Percentiles rank a stretch among this genome's conserved stretches.
Evolutionary conservation across 2,888 invertebrate genomes (phyloP).

Genomic region (Myopa testacea): DNA sequence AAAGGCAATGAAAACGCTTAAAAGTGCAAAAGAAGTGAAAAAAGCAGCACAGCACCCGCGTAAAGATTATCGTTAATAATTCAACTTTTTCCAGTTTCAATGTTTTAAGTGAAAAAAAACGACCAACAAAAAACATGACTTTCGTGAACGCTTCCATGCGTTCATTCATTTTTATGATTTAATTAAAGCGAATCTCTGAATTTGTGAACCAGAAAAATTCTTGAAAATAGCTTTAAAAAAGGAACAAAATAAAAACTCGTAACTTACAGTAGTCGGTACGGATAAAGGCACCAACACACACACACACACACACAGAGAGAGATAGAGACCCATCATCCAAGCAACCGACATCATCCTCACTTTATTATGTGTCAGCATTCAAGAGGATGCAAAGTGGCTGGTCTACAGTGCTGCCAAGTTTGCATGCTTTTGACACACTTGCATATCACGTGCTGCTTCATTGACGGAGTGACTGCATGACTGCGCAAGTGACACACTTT

Average conservation of each 20-base stretch:
- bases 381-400: conserved; percentile 19
- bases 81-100: not conserved
- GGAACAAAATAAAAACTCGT: too few relatives aligned
- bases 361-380: conserved; percentile 5
- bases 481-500: conserved; percentile 13
- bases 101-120: not conserved
- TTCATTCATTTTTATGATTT: not conserved
- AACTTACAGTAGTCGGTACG: too few relatives aligned
- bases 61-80: not conserved
- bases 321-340: too few relatives aligned
- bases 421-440: conserved; percentile 19
- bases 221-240: too few relatives aligned
- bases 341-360: not conserved
- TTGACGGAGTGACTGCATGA: not conserved
- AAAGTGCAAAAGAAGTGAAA: not conserved
- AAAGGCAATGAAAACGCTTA: not conserved
- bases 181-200: too few relatives aligned
- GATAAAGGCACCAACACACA: not conserved
- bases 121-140: not conserved
- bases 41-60: not conserved
- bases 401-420: conserved; percentile 13
- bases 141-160: not conserved
- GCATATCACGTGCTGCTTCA: conserved; percentile 6
- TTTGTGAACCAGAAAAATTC: conserved; percentile 11
- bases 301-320: not conserved